Evolutionary conservation across 2,113 vertebrate species (phyloP), one percentile per base, ranked within the genome.

Genomic region (Nymphicus hollandicus): DNA sequence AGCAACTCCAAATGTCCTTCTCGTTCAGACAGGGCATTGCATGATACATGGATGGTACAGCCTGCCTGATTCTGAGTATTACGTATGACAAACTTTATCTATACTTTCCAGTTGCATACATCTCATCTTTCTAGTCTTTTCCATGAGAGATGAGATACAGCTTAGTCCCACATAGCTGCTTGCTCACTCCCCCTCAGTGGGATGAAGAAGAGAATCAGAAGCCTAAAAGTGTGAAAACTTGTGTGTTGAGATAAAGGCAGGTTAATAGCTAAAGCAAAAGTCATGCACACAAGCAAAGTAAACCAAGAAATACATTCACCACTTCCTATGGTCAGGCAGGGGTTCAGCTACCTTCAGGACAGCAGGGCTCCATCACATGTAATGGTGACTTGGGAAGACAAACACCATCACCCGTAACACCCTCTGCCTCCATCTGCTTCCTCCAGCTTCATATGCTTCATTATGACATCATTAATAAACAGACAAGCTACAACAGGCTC

Each of bases 151-250:
- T 2, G 2, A 61, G 33, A 14, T 9, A 22, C 20, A 81, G 3
- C 20, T 93, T 7, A 60, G 12, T 19, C 5, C 19, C 37, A 72
- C 6, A 4, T 3, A 66, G 58, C 5, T 0, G 0, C 13, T 80
- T 5, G 0, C 17, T 52, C 23, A 8, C 39, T 16, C 3, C 13
- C 12, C 19, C 8, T 64, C 47, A 9, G 19, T 18, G 14, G 13
- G 17, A 50, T 18, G n/a, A 5, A 13, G 14, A 50, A 80, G 10
- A 64, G 13, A 66, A 82, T 2, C 8, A 8, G 37, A 47, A 11
- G 25, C 6, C 27, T 19, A n/a, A 49, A 72, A 44, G 4, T 11
- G 31, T 33, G 66, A 66, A 70, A 91, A 65, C 15, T 31, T 13
- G 0, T 24, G 13, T 50, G 13, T 4, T 69, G 15, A 66, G 9